Evolutionary conservation across 2,797 vertebrate genomes (phyloP).

Genomic region (Sebastes matsubarae): DNA sequence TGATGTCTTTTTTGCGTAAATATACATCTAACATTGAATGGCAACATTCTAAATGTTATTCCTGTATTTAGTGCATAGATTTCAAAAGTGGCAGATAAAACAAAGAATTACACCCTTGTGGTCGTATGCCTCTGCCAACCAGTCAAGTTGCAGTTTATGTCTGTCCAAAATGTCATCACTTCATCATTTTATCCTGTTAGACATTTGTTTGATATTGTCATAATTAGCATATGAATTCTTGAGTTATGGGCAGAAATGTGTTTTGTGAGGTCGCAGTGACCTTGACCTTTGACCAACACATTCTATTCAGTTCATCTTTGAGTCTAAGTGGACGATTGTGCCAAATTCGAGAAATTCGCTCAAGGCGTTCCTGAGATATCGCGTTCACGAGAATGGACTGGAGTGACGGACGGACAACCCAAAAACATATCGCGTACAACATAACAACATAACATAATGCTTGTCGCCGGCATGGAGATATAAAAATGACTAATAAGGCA

Average conservation of each 20-base stretch:
- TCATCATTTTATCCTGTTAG: not conserved
- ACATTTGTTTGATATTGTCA: not conserved
- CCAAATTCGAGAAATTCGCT: not conserved
- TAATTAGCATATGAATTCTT: not conserved
- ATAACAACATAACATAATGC: no score
- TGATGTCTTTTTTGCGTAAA: no score
- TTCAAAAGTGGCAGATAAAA: no score
- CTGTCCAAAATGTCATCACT: no score
- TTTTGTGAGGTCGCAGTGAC: not conserved
- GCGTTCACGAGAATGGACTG: not conserved
- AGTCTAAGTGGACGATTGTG: not conserved
- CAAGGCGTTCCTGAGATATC: not conserved
- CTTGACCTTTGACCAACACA: no score
- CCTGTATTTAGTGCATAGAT: no score
- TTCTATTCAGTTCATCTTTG: not conserved
- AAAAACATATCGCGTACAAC: no score
- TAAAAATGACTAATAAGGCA: not conserved
- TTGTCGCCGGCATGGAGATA: rapidly evolving
- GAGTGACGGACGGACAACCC: not conserved
- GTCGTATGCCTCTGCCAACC: no score
- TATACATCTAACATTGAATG: no score
- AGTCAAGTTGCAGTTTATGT: no score
- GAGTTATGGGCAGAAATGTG: not conserved
- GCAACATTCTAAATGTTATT: no score
- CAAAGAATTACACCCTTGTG: no score